phyloP scores from a whole-genome alignment of 2,113 vertebrate genomes.

The Cettia cetti region DNA sequence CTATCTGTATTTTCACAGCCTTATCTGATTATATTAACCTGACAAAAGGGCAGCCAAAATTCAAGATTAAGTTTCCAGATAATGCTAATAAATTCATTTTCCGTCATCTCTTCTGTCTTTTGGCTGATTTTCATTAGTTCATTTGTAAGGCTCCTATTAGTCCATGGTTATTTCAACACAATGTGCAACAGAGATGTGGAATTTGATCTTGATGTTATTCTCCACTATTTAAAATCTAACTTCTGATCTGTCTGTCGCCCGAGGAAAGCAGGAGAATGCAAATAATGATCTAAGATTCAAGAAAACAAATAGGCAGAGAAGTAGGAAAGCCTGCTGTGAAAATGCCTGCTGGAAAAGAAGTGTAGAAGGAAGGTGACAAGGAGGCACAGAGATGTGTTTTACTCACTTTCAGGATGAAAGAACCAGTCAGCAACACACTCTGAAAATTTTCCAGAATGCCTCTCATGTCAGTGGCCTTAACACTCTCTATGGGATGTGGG shows the following conservation, averaged over 20 bases:
- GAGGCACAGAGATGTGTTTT: background rate
- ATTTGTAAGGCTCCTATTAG: background rate
- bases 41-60: constrained; percentile 43
- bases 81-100: background rate
- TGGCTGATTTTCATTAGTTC: constrained; percentile 5
- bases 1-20: constrained; percentile 34
- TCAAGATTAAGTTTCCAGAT: constrained; percentile 36
- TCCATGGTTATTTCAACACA: background rate
- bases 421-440: background rate
- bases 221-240: background rate
- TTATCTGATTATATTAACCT: constrained; percentile 46
- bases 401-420: background rate
- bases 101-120: background rate
- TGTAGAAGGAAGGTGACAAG: background rate
- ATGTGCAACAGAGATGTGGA: background rate
- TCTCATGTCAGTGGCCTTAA: background rate
- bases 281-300: background rate
- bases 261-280: constrained; percentile 1
- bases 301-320: background rate
- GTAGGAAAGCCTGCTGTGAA: background rate
- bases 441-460: background rate
- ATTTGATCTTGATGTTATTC: constrained; percentile 5
- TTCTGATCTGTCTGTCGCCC: background rate
- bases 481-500: background rate
- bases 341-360: background rate